Percentiles rank a stretch among this genome's conserved stretches.
phyloP scores from a whole-genome alignment of 2,888 invertebrate genomes.

The Lasioglossum figueresi region DNA sequence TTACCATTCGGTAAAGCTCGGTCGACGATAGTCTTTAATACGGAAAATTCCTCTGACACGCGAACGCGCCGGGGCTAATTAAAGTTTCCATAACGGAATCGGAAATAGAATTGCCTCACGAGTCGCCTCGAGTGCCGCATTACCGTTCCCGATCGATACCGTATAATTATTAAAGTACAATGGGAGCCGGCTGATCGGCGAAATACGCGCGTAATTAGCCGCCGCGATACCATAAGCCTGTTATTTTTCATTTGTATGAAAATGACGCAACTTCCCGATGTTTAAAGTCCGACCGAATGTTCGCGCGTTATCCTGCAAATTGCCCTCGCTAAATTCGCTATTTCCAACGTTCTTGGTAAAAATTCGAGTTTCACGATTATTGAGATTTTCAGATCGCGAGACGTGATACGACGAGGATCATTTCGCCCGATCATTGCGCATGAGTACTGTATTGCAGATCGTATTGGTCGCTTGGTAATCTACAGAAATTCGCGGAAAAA shows the following conservation, averaged over 20 bases:
- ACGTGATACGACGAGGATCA: constrained; percentile 4
- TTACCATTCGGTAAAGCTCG: not conserved
- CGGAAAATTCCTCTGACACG: not conserved
- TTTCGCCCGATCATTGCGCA: constrained; percentile 9
- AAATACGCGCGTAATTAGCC: constrained; percentile 42
- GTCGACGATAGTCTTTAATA: not conserved
- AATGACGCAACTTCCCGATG: constrained; percentile 10
- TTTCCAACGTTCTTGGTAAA: not conserved
- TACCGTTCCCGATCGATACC: constrained; percentile 22
- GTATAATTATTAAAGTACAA: constrained; percentile 35
- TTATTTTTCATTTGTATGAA: constrained; percentile 32
- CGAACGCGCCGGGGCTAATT: constrained; percentile 8
- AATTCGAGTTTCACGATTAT: not conserved
- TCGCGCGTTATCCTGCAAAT: not conserved
- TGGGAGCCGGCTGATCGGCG: constrained; percentile 30
- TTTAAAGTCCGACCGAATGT: not conserved
- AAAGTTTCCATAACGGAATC: not conserved
- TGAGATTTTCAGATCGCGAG: not conserved
- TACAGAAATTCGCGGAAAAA: constrained; percentile 13
- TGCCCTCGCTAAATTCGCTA: not conserved
- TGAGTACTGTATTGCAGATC: constrained; percentile 3
- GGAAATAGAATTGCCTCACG: not conserved
- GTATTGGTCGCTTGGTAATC: constrained; percentile 27
- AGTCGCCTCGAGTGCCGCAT: constrained; percentile 2
- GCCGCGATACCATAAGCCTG: constrained; percentile 11